Evolutionary conservation across 2,888 invertebrate genomes (phyloP), one percentile per base, ranked within the genome.

Genomic region (Acrocera orbiculus): DNA sequence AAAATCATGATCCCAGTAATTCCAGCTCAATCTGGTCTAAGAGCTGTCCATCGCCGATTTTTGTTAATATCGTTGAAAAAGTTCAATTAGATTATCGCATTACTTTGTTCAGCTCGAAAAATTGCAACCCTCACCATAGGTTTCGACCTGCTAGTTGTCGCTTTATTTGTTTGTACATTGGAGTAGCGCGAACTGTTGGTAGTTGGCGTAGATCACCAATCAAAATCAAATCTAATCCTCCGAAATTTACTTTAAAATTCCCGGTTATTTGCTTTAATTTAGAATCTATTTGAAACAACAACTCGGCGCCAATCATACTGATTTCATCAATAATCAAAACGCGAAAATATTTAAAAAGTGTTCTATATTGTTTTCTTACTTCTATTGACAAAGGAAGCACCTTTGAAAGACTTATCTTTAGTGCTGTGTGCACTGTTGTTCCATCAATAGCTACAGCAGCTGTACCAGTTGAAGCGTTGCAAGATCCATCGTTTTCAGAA

Each of bases 371-470:
- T 17, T 41, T 36, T 9, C 27, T 35, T 10, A 36, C 32, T 42
- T 50, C 49, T 10, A 25, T 25, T 11, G n/a, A 11, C 25, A 25
- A 25, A 10, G 25, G 25, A 9, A 25, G 13, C 5, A 25, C 8
- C n/a, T 25, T 25, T 11, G 25, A 25, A 10, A 25, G 6, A 3
- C n/a, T 11, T 25, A 25, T 25, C 13, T 25, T 25, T 1, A 54
- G 40, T 13, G 53, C 52, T 13, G 51, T 52, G 40, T 56, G 54
- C 16, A 54, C 48, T 9, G 53, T 56, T 9, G 53, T 49, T 6
- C 55, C 53, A 36, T 47, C 51, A 34, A 58, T 54, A 25, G 53
- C 49, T 4, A 51, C 48, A 26, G 56, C 54, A 36, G 54, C 54
- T 44, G 55, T 54, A 4, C 52, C 54, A n/a, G 52, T 53, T 30